Evolutionary conservation across 1,140 invertebrate species (phyloP).

Genomic region (Drosophila repletoides): DNA sequence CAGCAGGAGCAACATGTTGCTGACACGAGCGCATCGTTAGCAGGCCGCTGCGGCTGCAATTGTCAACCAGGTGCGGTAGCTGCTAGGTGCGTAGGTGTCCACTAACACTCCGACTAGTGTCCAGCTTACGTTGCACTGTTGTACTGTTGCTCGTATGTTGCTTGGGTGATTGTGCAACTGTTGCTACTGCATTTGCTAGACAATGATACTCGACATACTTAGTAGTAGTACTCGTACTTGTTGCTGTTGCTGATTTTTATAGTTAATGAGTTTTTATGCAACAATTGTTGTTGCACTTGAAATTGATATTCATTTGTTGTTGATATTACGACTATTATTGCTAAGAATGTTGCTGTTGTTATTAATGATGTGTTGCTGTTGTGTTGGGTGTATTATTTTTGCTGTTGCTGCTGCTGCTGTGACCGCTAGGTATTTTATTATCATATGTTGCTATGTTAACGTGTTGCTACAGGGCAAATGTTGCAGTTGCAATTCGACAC

Average conservation of each 20-base stretch:
- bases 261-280: slow-evolving; percentile 32
- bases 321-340: slow-evolving; percentile 46
- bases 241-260: slow-evolving; percentile 21
- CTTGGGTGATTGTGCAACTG: slow-evolving; percentile 37
- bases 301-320: slow-evolving; percentile 15
- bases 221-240: slow-evolving; percentile 25
- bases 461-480: slow-evolving; percentile 5
- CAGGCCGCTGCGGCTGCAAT: slow-evolving; percentile 17
- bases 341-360: slow-evolving; percentile 27
- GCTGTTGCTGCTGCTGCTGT: slow-evolving; percentile 16
- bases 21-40: slow-evolving; percentile 78
- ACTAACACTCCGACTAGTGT: slow-evolving; percentile 22
- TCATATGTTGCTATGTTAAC: neutral
- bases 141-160: slow-evolving; percentile 23
- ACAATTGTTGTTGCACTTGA: slow-evolving; percentile 2
- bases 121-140: slow-evolving; percentile 10
- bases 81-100: slow-evolving; percentile 45
- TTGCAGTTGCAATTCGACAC: slow-evolving; percentile 20
- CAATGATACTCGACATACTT: slow-evolving; percentile 43
- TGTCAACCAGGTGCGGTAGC: slow-evolving; percentile 17
- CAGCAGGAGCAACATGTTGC: slow-evolving; percentile 55
- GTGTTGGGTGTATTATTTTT: slow-evolving; percentile 22
- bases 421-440: slow-evolving; percentile 2
- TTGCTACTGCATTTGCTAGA: slow-evolving; percentile 26
- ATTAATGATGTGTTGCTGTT: slow-evolving; percentile 32